phyloP scores from a whole-genome alignment of 2,113 vertebrate species.

The Pelusios castaneus region DNA sequence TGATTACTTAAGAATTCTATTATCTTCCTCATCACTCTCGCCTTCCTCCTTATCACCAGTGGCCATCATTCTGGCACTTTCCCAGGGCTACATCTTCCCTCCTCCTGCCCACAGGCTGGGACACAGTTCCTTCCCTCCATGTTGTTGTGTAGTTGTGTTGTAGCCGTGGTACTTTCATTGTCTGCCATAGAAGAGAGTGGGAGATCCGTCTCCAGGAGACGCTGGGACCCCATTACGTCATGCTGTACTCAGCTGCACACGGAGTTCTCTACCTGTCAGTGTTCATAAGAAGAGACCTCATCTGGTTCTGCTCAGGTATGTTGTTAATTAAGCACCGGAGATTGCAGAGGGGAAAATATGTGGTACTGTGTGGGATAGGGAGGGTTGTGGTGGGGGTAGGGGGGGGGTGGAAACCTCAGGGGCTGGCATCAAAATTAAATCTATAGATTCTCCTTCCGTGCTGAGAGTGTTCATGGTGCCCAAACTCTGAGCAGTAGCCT shows the following conservation, averaged over 20 bases:
- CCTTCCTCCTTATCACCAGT: not conserved
- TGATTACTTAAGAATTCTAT: not conserved
- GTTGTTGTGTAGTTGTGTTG: slow-evolving; percentile 3
- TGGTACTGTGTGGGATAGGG: not conserved
- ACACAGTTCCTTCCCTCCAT: not conserved
- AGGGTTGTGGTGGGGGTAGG: not conserved
- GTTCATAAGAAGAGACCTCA: slow-evolving; percentile 94
- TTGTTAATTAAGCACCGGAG: not conserved
- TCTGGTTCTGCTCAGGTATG: slow-evolving; percentile 98
- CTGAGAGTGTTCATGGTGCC: not conserved
- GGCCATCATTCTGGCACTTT: not conserved
- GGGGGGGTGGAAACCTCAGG: not conserved
- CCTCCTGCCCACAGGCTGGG: fast-evolving
- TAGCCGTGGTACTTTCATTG: not conserved
- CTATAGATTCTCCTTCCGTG: not conserved
- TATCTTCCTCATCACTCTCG: not conserved
- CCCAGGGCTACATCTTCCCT: not conserved
- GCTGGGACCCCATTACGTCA: slow-evolving; percentile 91
- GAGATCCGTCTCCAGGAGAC: slow-evolving; percentile 94
- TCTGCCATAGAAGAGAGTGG: slow-evolving; percentile 89
- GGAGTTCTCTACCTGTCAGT: slow-evolving; percentile 92
- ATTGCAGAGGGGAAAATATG: not conserved
- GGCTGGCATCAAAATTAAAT: not conserved
- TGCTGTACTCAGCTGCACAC: slow-evolving; percentile 88
- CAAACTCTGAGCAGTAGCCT: not conserved